A percentile compares a stretch with the other conserved stretches of the same genome.
phyloP scores from a whole-genome alignment of 2,888 invertebrate genomes.

The Platycnemis pennipes region DNA sequence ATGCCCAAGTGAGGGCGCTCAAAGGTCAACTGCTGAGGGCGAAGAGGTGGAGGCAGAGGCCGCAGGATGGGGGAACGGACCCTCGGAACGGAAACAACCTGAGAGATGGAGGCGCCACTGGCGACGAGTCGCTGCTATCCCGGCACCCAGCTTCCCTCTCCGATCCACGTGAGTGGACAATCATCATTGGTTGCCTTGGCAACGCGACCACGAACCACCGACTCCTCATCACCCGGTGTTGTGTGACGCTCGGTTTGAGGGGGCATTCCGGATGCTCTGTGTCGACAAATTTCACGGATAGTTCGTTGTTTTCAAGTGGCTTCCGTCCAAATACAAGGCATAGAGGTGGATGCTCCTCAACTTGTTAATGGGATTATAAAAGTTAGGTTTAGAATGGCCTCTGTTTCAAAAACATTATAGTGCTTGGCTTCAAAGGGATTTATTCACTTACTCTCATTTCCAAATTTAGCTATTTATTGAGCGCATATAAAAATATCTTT shows the following conservation, averaged over 20 bases:
- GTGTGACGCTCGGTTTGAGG: not conserved
- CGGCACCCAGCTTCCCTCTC: slow-evolving; percentile 54
- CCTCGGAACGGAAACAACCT: not conserved
- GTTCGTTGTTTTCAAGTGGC: not conserved
- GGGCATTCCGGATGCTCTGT: not conserved
- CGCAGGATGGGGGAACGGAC: not conserved
- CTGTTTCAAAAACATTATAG: too few species aligned
- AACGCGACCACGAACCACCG: too few species aligned
- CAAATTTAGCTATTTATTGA: too few species aligned
- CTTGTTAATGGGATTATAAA: too few species aligned
- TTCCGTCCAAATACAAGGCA: not conserved
- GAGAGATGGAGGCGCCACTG: not conserved
- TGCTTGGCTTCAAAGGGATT: too few species aligned
- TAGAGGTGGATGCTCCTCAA: too few species aligned
- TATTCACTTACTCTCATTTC: too few species aligned
- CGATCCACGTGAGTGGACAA: slow-evolving; percentile 16
- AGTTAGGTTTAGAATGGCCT: too few species aligned
- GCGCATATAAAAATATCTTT: too few species aligned
- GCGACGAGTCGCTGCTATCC: slow-evolving; percentile 37
- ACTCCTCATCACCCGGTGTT: not conserved
- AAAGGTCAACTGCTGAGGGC: slow-evolving; percentile 81
- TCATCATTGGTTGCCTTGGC: not conserved
- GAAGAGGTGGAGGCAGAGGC: slow-evolving; percentile 69
- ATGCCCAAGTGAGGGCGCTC: slow-evolving; percentile 83
- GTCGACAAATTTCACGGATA: not conserved